A percentile compares a stretch with the other conserved stretches of the same genome.
phyloP scores from a whole-genome alignment of 2,113 vertebrate genomes.

The Pterocles gutturalis region DNA sequence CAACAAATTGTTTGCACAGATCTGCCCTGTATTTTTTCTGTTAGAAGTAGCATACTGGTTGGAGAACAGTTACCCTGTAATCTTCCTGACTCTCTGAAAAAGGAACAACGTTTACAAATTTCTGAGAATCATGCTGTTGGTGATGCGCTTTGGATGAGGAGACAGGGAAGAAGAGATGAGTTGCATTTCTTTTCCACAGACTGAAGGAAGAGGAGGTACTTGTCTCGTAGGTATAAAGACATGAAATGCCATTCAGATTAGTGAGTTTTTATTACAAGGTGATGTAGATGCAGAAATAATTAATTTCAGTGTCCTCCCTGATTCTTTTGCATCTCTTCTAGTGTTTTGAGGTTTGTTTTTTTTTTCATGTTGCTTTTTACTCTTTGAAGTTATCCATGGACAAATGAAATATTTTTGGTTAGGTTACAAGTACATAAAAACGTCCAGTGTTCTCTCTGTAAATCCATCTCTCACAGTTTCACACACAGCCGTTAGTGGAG shows the following conservation, averaged over 20 bases:
- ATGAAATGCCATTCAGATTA: not conserved
- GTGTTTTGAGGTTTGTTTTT: not conserved
- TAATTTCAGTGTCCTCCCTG: not conserved
- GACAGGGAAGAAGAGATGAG: not conserved
- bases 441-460: not conserved
- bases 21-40: not conserved
- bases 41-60: not conserved
- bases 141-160: not conserved
- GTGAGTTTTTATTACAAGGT: not conserved
- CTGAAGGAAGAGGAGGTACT: not conserved
- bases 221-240: not conserved
- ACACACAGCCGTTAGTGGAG: not conserved
- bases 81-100: not conserved
- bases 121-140: not conserved
- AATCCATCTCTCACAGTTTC: slow-evolving; percentile 15
- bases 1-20: not conserved
- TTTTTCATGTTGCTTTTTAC: not conserved
- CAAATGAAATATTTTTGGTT: slow-evolving; percentile 15
- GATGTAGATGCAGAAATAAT: not conserved
- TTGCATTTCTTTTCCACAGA: not conserved
- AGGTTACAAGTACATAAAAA: slow-evolving; percentile 27
- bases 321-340: not conserved
- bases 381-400: not conserved
- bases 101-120: not conserved
- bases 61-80: not conserved